Evolutionary conservation across 2,113 vertebrate species (phyloP).

Genomic region (Peromyscus polionotus): DNA sequence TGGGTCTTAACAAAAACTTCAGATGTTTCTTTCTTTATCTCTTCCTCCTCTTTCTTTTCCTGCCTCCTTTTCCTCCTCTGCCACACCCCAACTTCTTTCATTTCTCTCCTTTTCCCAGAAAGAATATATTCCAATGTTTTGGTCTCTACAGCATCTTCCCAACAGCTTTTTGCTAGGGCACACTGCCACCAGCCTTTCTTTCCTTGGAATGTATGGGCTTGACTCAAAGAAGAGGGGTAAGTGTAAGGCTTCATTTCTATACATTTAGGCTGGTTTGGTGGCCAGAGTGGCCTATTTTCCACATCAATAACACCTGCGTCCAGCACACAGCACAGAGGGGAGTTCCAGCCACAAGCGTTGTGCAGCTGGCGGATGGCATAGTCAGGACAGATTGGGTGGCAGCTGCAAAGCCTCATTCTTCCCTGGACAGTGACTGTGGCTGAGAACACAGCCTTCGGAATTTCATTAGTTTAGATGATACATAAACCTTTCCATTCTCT

Average conservation of each 20-base stretch:
- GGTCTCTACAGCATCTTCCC: neutral
- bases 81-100: neutral
- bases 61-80: neutral
- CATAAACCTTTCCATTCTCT: neutral
- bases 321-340: neutral
- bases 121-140: conserved; percentile 30
- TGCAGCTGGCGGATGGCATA: accelerated
- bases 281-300: neutral
- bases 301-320: neutral
- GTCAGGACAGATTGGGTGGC: neutral
- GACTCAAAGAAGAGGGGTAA: neutral
- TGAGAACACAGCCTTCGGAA: neutral
- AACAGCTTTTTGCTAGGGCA: neutral
- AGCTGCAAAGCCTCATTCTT: neutral
- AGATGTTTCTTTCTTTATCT: neutral
- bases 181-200: neutral
- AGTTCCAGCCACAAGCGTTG: neutral
- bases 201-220: neutral
- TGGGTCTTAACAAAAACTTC: conserved; percentile 44
- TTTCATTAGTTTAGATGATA: neutral
- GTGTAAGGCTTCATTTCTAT: neutral
- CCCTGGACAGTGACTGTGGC: neutral
- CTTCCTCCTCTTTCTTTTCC: neutral
- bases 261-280: neutral
- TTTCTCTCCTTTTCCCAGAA: neutral